Conservation (phyloP, 1,140 invertebrate genomes). For the Glossosoma conforme region DNA sequence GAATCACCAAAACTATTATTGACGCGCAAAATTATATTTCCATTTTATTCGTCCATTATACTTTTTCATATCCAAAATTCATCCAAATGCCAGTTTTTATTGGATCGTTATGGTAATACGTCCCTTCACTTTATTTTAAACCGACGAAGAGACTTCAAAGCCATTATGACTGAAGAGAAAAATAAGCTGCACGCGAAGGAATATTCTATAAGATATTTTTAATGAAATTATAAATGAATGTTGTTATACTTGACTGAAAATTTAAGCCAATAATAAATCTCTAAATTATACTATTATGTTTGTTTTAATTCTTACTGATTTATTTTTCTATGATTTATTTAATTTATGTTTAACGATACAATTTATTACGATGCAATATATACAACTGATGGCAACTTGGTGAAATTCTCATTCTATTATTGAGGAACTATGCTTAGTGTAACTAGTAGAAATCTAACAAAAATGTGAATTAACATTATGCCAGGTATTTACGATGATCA, state of each 20-base stretch:
- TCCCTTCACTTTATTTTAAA: too few species aligned
- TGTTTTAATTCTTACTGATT: too few species aligned
- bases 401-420: too few species aligned
- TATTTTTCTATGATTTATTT: too few species aligned
- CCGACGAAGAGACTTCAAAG: neutral
- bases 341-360: too few species aligned
- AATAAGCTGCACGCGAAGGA: neutral
- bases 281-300: neutral
- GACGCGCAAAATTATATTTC: conserved; percentile 10
- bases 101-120: conserved; percentile 22
- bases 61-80: conserved; percentile 20
- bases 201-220: conserved; percentile 3
- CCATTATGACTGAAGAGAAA: neutral
- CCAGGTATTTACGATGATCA: too few species aligned
- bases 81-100: conserved; percentile 23
- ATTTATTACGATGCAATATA: too few species aligned
- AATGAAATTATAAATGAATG: too few species aligned
- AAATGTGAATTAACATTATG: too few species aligned
- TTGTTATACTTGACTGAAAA: neutral
- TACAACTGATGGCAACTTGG: too few species aligned
- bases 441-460: too few species aligned
- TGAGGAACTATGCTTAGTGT: too few species aligned
- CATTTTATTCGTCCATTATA: conserved; percentile 19
- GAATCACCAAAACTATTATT: conserved; percentile 5
- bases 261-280: neutral